Base-by-base conservation (phyloP, 2,888 invertebrate genomes). In the Coelogynopora nodosa region DNA sequence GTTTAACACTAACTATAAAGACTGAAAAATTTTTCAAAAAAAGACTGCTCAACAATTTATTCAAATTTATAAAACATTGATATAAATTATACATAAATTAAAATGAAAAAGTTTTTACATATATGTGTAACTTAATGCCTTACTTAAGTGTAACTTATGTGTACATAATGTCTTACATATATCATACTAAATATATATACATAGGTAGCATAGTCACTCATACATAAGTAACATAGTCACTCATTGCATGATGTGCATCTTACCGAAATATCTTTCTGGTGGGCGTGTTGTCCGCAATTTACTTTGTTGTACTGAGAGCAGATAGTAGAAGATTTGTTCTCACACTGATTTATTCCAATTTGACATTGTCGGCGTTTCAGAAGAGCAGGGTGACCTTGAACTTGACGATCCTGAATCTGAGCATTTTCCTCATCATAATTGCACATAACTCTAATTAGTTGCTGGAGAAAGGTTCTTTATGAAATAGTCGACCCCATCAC, bases 261-360 rank as follows among this genome's bases (percentile, higher is more conserved):
- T 26, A 80, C 80, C 2, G 28, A 80, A 23, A 26, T 23, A 23
- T 80, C n/a, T 80, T 80, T 80, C 28, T 23, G 23, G 80, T 26
- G 26, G 80, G 80, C n/a, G 28, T 80, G 80, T 80, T 2, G 80
- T 27, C 80, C n/a, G 28, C 80, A 80, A 80, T n/a, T 10, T n/a
- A 80, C 80, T 27, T 80, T 80, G 23, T 80, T 10, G n/a, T n/a
- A 80, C 80, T 80, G 80, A 23, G 28, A 26, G 80, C 80, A 80
- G 28, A 80, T 80, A 27, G 26, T 5, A 27, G 80, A 80, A 26
- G 80, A 80, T 80, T 80, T 80, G 80, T 80, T 80, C 28, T 80
- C 28, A 27, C 80, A 80, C 5, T 18, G 49, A 49, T 49, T 49
- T 80, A 27, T 27, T 27, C 28, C 26, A 23, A 80, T 23, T 27